Conservation (phyloP, 1,140 invertebrate genomes). For the Hylaeus anthracinus region DNA sequence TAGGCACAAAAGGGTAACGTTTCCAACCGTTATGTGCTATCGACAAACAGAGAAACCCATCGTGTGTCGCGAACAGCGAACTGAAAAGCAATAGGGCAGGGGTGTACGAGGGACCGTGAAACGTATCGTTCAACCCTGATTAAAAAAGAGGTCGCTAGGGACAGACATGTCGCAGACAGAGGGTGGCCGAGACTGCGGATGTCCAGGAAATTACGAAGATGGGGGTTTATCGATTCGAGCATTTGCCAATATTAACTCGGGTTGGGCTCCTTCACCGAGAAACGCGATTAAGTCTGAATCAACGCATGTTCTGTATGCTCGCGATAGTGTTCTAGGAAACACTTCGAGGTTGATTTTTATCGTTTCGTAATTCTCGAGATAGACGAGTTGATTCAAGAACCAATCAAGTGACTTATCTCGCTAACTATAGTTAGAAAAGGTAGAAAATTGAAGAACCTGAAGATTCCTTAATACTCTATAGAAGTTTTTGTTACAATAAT, state of each 20-base stretch:
- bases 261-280: not conserved
- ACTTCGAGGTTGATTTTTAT: not conserved
- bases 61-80: not conserved
- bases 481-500: no score
- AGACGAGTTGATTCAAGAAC: no score
- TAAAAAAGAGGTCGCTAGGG: slow-evolving; percentile 36
- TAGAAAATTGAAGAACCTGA: no score
- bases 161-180: slow-evolving; percentile 30
- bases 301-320: not conserved
- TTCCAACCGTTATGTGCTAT: not conserved
- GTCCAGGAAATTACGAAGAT: slow-evolving; percentile 44
- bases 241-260: slow-evolving; percentile 28
- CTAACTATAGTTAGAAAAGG: no score
- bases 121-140: slow-evolving; percentile 15
- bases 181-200: slow-evolving; percentile 25
- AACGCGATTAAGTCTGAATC: slow-evolving; percentile 28
- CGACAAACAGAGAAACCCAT: slow-evolving; percentile 5
- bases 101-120: not conserved
- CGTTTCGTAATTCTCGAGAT: not conserved
- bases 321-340: not conserved
- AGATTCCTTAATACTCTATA: no score
- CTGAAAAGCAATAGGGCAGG: not conserved
- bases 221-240: slow-evolving; percentile 31
- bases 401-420: no score
- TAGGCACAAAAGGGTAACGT: not conserved